Evolutionary conservation across 2,113 vertebrate species (phyloP).

Genomic region (Struthidea cinerea): DNA sequence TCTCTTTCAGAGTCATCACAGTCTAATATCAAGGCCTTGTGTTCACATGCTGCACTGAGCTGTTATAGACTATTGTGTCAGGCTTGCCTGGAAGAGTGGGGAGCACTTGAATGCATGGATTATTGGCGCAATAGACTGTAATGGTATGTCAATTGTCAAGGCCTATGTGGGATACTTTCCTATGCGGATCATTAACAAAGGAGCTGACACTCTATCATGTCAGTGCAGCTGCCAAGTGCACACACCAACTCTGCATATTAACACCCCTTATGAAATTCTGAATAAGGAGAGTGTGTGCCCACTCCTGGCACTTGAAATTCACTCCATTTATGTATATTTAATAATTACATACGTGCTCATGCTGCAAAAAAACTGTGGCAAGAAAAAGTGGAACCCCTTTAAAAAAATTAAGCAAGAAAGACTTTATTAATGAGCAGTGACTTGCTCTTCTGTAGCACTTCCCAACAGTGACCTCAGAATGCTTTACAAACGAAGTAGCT

Average conservation of each 20-base stretch:
- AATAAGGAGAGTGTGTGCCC: conserved; percentile 26
- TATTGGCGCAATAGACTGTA: conserved; percentile 59
- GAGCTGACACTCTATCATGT: conserved; percentile 63
- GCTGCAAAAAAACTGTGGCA: not conserved
- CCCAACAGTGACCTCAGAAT: not conserved
- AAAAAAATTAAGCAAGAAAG: not conserved
- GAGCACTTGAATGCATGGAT: conserved; percentile 59
- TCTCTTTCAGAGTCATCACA: conserved; percentile 6
- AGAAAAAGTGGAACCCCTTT: not conserved
- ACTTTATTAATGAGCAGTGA: not conserved
- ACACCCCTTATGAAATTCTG: conserved; percentile 54
- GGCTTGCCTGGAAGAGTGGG: conserved; percentile 43
- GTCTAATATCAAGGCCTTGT: conserved; percentile 32
- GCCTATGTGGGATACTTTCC: conserved; percentile 59
- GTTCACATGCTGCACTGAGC: conserved; percentile 1
- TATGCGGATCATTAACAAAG: conserved; percentile 64
- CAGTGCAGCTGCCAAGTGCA: conserved; percentile 56
- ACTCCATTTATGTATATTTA: conserved; percentile 37
- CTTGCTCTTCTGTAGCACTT: not conserved
- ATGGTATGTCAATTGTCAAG: conserved; percentile 62
- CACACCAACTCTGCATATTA: conserved; percentile 62
- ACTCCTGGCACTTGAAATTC: conserved; percentile 47
- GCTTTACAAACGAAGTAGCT: not conserved
- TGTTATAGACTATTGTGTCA: conserved; percentile 51
- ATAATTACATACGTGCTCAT: conserved; percentile 4